Evolutionary conservation across 2,888 invertebrate species (phyloP), one percentile per base, ranked within the genome.

Genomic region (Ennomos erosarius): DNA sequence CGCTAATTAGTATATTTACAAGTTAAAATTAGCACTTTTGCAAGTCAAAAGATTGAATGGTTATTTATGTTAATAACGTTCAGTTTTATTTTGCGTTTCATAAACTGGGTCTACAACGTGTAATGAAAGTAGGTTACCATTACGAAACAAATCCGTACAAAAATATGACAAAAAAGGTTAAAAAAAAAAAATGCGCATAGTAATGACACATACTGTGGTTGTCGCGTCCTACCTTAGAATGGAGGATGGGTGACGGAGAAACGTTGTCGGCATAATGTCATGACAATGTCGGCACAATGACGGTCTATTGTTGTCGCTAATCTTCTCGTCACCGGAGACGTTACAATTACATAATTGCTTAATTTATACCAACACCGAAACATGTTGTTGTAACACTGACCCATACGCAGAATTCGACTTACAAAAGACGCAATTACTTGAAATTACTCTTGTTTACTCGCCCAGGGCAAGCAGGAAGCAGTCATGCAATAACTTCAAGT

Each of bases 261-360:
- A 43, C 43, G 26, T 16, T 16, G 16, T 16, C 10, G 16, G 8
- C 10, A 10, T 10, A 11, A 16, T 9, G 13, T 9, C 26, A 42
- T 38, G 33, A n/a, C n/a, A n/a, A n/a, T 16, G 16, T 16, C 10
- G 16, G 8, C 10, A 10, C 9, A 11, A 16, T 9, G 13, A n/a
- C 3, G 9, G 12, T 39, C 33, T 39, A 49, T 49, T 49, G 49
- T 49, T 49, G 1, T 38, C 37, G 33, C 33, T 33, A 38, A 48
- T 39, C 3, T 10, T 33, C 33, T 39, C 10, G 11, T 39, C 39
- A 33, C 49, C 39, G 49, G 33, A 38, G 49, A 49, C 39, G 49
- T 26, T 39, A 6, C 33, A 49, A 34, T 34, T 39, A 49, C 8
- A 1, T 33, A 33, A 39, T 38, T 38, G 38, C 26, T 37, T 48